These are phyloP conservation scores for Chaetodon trifascialis DNA, from an alignment of 2,113 vertebrate genomes.

Conservation along the genomic window DNA sequence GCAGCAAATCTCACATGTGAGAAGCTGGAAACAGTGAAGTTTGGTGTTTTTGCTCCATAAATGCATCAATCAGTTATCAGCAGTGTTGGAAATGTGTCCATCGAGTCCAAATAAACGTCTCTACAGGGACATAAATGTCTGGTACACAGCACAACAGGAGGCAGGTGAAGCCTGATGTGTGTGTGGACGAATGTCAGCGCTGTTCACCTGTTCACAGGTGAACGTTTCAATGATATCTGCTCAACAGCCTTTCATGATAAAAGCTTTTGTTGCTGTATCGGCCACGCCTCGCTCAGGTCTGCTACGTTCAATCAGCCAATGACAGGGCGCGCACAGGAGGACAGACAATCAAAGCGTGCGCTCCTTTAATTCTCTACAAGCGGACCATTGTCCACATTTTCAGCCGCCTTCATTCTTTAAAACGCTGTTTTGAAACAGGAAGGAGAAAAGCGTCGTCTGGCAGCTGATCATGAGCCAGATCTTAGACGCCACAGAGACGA, in stretches of 20 bases:
- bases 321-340: background rate
- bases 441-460: slow-evolving; percentile 4
- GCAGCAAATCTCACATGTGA: background rate
- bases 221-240: background rate
- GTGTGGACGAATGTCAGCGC: background rate
- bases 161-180: background rate
- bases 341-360: slow-evolving; percentile 18
- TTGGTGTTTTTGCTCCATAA: background rate
- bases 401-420: slow-evolving; percentile 17
- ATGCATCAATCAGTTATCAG: background rate
- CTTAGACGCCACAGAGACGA: background rate
- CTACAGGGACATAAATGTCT: background rate
- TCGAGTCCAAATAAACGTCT: background rate
- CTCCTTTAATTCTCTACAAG: slow-evolving; percentile 12
- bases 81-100: too few species aligned
- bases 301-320: slow-evolving; percentile 8
- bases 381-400: slow-evolving; percentile 24
- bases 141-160: background rate
- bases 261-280: background rate
- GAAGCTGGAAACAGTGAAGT: background rate
- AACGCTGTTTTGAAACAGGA: slow-evolving; percentile 5
- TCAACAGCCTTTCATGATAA: background rate
- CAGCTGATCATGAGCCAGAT: slow-evolving; percentile 12
- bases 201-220: background rate
- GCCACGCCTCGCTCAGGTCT: slow-evolving; percentile 2